Conservation (phyloP, 2,113 vertebrate species). For the Ceyx cyanopectus region DNA sequence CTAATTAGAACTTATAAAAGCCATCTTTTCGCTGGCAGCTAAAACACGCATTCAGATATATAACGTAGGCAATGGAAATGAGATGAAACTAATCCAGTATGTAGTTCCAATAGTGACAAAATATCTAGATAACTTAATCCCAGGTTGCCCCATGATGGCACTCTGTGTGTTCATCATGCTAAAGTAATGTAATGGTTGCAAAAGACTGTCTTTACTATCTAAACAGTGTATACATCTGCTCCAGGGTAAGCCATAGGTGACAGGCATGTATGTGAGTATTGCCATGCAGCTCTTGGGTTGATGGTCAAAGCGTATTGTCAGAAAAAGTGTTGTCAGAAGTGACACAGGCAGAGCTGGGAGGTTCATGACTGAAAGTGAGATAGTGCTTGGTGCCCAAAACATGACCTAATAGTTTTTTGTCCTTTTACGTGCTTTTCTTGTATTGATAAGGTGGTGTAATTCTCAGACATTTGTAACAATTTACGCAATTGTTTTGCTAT, state of each 20-base stretch:
- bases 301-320: not conserved
- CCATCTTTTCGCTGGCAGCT: not conserved
- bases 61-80: not conserved
- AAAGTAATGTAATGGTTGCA: not conserved
- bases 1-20: not conserved
- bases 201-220: not conserved
- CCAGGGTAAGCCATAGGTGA: not conserved
- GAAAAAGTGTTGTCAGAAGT: not conserved
- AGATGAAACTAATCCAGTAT: not conserved
- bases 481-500: not conserved
- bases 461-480: not conserved
- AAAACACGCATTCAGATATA: not conserved
- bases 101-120: not conserved
- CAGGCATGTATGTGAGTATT: rapidly evolving
- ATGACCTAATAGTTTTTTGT: not conserved
- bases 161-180: not conserved
- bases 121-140: not conserved
- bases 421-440: not conserved
- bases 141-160: slow-evolving; percentile 50
- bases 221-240: not conserved
- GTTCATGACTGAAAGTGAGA: not conserved
- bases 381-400: not conserved
- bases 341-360: not conserved
- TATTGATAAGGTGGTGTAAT: not conserved
- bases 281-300: not conserved